Conservation (phyloP, 30 jellyfish, hydroid and myxozoan species). For the Pseudorhiza aurosa region DNA sequence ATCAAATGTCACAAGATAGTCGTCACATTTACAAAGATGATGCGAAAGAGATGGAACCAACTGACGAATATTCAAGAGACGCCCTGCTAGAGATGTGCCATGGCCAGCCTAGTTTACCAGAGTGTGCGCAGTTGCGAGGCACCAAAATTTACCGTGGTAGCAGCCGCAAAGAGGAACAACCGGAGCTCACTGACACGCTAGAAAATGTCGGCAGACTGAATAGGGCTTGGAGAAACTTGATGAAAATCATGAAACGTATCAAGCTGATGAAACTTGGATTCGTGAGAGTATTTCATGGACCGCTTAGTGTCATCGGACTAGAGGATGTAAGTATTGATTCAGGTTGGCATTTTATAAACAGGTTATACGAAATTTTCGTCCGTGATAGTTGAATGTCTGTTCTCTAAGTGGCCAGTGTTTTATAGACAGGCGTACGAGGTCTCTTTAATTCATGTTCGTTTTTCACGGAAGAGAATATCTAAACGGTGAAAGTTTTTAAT, state of each 20-base stretch:
- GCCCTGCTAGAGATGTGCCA: constrained; percentile 62
- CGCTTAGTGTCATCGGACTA: constrained; percentile 56
- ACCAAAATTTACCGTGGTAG: constrained; percentile 56
- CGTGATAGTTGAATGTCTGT: background rate
- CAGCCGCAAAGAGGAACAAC: background rate
- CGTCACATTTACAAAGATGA: background rate
- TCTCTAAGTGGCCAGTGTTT: background rate
- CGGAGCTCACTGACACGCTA: constrained; percentile 24
- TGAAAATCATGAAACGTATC: constrained; percentile 44
- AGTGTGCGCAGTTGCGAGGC: constrained; percentile 69
- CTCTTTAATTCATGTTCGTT: too few species aligned
- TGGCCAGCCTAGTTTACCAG: constrained; percentile 75
- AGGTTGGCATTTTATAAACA: background rate
- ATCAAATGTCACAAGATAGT: background rate
- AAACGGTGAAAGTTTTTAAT: too few species aligned
- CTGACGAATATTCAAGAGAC: constrained; percentile 39
- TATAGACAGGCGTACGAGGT: too few species aligned
- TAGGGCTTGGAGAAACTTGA: constrained; percentile 32
- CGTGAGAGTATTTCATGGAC: constrained; percentile 58
- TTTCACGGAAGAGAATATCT: too few species aligned
- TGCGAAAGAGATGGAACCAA: background rate
- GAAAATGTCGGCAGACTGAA: constrained; percentile 26
- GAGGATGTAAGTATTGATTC: constrained; percentile 41
- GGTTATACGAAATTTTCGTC: background rate
- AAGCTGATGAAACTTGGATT: constrained; percentile 51